Conservation (phyloP, 2,888 invertebrate species). For the Keiferia lycopersicella region DNA sequence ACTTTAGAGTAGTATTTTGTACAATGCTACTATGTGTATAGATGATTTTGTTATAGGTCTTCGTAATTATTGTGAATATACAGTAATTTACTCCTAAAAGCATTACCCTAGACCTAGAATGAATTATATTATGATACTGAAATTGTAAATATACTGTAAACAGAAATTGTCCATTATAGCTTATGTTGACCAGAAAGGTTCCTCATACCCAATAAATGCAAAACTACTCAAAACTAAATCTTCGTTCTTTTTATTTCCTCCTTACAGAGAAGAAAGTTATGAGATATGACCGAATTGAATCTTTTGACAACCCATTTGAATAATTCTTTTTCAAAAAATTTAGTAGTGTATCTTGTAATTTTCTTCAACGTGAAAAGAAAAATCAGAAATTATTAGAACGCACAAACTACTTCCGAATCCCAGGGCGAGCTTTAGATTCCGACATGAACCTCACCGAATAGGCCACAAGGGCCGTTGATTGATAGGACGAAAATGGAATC, state of each 20-base stretch:
- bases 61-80: conserved; percentile 78
- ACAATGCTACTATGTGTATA: conserved; percentile 77
- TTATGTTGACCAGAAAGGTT: conserved; percentile 81
- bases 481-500: too few species aligned
- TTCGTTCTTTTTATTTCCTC: conserved; percentile 29
- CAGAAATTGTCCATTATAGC: conserved; percentile 79
- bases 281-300: too few species aligned
- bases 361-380: too few species aligned
- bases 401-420: too few species aligned
- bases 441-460: too few species aligned
- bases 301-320: too few species aligned
- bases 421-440: too few species aligned
- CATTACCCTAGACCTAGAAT: conserved; percentile 71
- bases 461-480: too few species aligned
- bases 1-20: conserved; percentile 72
- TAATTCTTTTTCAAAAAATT: too few species aligned
- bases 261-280: too few species aligned
- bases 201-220: conserved; percentile 82
- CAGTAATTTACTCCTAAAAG: conserved; percentile 71
- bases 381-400: too few species aligned
- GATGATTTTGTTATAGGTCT: conserved; percentile 65
- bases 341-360: too few species aligned
- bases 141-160: conserved; percentile 79
- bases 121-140: conserved; percentile 74
- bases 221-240: conserved; percentile 66